Conservation (phyloP, 2,113 vertebrate genomes). For the Bos indicus region DNA sequence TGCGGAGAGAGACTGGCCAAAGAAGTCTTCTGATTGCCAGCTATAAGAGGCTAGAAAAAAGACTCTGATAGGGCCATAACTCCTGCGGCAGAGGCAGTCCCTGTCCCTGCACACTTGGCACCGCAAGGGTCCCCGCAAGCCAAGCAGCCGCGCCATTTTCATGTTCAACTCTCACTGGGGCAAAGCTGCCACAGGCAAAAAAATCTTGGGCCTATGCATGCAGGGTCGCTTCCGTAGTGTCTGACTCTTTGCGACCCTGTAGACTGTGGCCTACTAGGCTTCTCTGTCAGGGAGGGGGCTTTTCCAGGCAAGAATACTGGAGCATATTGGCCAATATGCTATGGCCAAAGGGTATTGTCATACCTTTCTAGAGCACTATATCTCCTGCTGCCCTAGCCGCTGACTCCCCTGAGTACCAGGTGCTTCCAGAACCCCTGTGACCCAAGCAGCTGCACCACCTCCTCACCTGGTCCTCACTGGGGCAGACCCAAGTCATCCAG, state of each 20-base stretch:
- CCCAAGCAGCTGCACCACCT: too few species aligned
- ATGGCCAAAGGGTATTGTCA: background rate
- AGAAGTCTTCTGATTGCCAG: background rate
- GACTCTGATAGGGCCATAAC: background rate
- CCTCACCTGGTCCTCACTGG: too few species aligned
- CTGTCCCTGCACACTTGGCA: background rate
- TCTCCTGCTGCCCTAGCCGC: too few species aligned
- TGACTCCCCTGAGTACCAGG: too few species aligned
- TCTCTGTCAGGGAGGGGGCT: background rate
- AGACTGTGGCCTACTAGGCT: background rate
- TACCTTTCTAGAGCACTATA: background rate
- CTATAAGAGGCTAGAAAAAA: background rate
- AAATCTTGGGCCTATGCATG: background rate
- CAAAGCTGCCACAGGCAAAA: background rate
- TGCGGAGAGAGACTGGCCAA: background rate
- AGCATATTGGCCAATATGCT: background rate
- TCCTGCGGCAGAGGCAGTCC: background rate
- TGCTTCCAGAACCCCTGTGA: too few species aligned
- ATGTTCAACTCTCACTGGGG: background rate
- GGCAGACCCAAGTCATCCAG: too few species aligned
- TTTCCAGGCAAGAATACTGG: background rate
- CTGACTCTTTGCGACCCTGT: background rate
- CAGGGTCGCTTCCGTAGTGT: background rate
- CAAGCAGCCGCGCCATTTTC: background rate
- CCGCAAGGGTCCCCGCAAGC: accelerated